phyloP scores from a whole-genome alignment of 2,888 invertebrate species.

The Xestia ashworthii region DNA sequence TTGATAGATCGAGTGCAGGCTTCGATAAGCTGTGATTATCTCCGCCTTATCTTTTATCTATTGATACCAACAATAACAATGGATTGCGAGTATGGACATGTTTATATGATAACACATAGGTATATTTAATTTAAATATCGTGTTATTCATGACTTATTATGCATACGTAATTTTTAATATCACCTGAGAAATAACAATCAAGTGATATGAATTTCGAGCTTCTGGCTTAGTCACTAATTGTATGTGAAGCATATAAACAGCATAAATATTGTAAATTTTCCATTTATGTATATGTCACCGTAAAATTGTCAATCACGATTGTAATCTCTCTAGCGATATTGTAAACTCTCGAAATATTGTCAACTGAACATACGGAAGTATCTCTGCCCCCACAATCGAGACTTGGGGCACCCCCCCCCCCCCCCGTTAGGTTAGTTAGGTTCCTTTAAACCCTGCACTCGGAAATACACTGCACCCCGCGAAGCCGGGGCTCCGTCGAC shows the following conservation, averaged over 20 bases:
- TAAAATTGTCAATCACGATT: no score
- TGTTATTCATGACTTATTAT: constrained; percentile 29
- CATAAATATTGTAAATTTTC: constrained; percentile 9
- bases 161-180: constrained; percentile 22
- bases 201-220: neutral
- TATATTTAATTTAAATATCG: constrained; percentile 43
- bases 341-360: no score
- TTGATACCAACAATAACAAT: constrained; percentile 62
- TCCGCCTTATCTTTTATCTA: constrained; percentile 71
- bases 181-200: neutral
- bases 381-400: no score
- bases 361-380: no score
- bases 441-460: no score
- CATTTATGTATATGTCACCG: neutral
- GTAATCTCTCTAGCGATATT: no score
- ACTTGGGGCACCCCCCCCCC: no score
- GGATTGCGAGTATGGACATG: constrained; percentile 40
- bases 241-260: neutral
- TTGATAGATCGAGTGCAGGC: constrained; percentile 58
- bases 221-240: neutral
- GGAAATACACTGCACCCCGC: no score
- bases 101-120: constrained; percentile 35
- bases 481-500: no score
- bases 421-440: no score
- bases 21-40: constrained; percentile 68